phyloP scores from a whole-genome alignment of 1,140 invertebrate genomes.

The Paraescarpia echinospica region DNA sequence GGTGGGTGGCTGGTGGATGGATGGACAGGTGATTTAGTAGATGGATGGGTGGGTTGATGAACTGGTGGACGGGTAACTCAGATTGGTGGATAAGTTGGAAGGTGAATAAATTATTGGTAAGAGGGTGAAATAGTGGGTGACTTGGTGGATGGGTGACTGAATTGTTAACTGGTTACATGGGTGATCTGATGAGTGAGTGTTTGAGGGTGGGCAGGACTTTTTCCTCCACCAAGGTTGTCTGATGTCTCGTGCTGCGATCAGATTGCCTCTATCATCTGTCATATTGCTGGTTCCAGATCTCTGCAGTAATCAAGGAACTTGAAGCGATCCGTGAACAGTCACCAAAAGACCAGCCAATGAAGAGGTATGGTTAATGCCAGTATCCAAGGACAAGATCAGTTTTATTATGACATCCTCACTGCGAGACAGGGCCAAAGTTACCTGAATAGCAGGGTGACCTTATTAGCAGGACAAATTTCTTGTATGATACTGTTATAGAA shows the following conservation, averaged over 20 bases:
- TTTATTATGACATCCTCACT: no score
- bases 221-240: background rate
- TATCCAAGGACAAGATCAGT: background rate
- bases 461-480: background rate
- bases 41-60: background rate
- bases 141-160: no score
- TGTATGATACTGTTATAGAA: no score
- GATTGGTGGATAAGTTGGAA: slow-evolving; percentile 11
- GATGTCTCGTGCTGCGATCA: no score
- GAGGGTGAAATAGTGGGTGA: no score
- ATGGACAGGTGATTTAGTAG: background rate
- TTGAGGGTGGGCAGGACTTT: no score
- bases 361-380: background rate
- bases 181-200: background rate
- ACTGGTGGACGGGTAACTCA: background rate
- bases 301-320: slow-evolving; percentile 65
- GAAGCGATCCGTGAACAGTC: slow-evolving; percentile 31
- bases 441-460: no score
- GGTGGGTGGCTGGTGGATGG: no score
- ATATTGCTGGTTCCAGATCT: slow-evolving; percentile 57
- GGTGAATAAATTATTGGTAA: background rate
- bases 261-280: no score
- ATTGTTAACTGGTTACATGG: no score
- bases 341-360: slow-evolving; percentile 8
- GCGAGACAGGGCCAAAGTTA: no score